phyloP scores from a whole-genome alignment of 2,113 vertebrate species.

The Vireo altiloquus region DNA sequence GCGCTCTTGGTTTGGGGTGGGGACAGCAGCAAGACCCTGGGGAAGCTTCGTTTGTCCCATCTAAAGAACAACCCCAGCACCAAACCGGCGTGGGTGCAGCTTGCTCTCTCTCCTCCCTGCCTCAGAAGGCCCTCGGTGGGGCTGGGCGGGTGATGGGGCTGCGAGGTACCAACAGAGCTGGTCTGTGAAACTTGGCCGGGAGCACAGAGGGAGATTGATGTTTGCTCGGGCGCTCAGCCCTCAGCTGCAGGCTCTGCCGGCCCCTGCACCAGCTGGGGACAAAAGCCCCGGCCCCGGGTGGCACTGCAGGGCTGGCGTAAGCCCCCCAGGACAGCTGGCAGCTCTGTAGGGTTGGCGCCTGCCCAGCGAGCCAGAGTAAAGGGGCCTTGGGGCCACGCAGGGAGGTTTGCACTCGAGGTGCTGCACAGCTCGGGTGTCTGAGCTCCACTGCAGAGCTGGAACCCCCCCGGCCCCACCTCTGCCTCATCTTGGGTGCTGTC shows the following conservation, averaged over 20 bases:
- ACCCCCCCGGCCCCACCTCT: not conserved
- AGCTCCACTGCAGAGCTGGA: fast-evolving
- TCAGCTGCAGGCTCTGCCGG: constrained; percentile 50
- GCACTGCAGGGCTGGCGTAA: constrained; percentile 49
- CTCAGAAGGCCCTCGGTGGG: not conserved
- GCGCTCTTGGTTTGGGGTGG: not conserved
- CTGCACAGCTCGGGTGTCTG: not conserved
- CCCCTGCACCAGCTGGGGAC: constrained; percentile 44
- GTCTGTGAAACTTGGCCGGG: constrained; percentile 27
- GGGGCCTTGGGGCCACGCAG: not conserved
- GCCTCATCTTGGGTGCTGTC: not conserved
- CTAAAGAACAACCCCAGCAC: not conserved
- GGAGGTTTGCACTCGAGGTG: not conserved
- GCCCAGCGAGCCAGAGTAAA: not conserved
- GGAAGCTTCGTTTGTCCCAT: not conserved
- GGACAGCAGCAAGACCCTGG: not conserved
- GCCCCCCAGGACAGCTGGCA: constrained; percentile 43
- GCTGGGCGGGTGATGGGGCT: not conserved
- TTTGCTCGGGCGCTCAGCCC: not conserved
- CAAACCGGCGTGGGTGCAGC: fast-evolving
- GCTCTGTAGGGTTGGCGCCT: not conserved
- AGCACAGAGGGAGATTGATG: constrained; percentile 64
- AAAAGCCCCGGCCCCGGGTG: constrained; percentile 25
- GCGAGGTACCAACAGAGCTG: constrained; percentile 34
- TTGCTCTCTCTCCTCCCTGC: not conserved